Conservation (phyloP, 2,113 vertebrate species). For the Notothenia rossii region DNA sequence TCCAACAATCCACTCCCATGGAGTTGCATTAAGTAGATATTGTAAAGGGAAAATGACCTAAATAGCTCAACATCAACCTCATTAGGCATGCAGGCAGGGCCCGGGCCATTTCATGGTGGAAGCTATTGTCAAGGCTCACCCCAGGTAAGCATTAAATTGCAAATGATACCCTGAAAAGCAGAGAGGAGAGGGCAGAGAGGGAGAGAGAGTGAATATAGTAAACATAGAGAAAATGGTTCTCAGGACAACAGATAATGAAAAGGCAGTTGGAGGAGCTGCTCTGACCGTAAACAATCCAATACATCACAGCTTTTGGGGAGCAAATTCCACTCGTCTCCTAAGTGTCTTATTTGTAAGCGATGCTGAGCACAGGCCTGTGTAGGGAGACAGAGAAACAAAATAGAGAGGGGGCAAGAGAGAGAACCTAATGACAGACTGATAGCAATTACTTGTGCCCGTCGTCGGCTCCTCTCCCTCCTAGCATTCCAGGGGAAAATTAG, state of each 20-base stretch:
- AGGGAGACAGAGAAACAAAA: conserved; percentile 73
- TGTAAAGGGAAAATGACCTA: conserved; percentile 96
- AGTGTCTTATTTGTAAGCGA: conserved; percentile 89
- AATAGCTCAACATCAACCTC: conserved; percentile 98
- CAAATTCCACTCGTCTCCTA: conserved; percentile 88
- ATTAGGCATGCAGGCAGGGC: conserved; percentile 92
- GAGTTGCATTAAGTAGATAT: conserved; percentile 99
- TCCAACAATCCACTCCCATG: conserved; percentile 95
- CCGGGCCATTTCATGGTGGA: conserved; percentile 90
- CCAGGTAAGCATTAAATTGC: conserved; percentile 99
- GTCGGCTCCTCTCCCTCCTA: conserved; percentile 74
- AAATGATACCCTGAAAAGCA: conserved; percentile 96
- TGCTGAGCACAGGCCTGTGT: conserved; percentile 76
- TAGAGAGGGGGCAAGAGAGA: conserved; percentile 67
- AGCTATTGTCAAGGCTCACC: conserved; percentile 93
- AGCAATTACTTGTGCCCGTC: conserved; percentile 85
- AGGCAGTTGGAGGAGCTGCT: conserved; percentile 89
- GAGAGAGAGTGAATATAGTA: conserved; percentile 83
- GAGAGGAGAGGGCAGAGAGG: conserved; percentile 75
- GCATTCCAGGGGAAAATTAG: conserved; percentile 83
- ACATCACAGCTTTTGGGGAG: conserved; percentile 90
- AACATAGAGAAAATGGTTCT: conserved; percentile 93
- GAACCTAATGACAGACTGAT: conserved; percentile 86
- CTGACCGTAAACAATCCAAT: conserved; percentile 94
- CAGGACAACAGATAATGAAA: conserved; percentile 91